phyloP scores from a whole-genome alignment of 2,113 vertebrate genomes.

The Syrmaticus mikado region DNA sequence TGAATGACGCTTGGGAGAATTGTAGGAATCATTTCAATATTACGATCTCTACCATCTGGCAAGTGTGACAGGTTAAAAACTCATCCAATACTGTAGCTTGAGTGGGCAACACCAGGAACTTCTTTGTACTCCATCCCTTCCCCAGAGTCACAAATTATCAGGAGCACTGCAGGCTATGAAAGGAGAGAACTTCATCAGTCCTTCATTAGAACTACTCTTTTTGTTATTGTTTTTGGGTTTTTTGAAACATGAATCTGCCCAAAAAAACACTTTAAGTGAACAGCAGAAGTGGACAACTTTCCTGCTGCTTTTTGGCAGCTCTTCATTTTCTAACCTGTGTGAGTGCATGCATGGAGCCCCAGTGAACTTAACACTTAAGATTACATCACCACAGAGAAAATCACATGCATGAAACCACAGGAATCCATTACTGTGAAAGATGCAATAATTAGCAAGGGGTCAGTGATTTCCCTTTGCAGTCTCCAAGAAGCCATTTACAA shows the following conservation, averaged over 20 bases:
- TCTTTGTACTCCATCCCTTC: not conserved
- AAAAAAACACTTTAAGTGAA: not conserved
- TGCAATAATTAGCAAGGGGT: constrained; percentile 5
- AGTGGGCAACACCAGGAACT: not conserved
- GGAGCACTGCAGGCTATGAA: not conserved
- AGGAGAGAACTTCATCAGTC: not conserved
- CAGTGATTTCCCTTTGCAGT: constrained; percentile 1
- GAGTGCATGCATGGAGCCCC: not conserved
- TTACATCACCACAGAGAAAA: constrained; percentile 20
- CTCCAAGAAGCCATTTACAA: not conserved
- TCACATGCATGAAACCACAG: not conserved
- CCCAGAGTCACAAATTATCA: not conserved
- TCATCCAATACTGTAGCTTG: not conserved
- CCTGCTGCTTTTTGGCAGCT: not conserved
- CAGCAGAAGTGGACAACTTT: not conserved
- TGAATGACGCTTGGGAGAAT: not conserved
- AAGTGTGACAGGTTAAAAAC: not conserved
- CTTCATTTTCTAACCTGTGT: not conserved
- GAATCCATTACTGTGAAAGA: not conserved
- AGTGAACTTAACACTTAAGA: not conserved
- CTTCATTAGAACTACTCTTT: not conserved
- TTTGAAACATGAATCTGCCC: not conserved
- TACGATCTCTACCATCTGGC: not conserved
- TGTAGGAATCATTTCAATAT: not conserved
- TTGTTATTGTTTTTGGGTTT: not conserved